Evolutionary conservation across 2,113 vertebrate species (phyloP), one percentile per base, ranked within the genome.

Genomic region (Hippocampus guttulatus): DNA sequence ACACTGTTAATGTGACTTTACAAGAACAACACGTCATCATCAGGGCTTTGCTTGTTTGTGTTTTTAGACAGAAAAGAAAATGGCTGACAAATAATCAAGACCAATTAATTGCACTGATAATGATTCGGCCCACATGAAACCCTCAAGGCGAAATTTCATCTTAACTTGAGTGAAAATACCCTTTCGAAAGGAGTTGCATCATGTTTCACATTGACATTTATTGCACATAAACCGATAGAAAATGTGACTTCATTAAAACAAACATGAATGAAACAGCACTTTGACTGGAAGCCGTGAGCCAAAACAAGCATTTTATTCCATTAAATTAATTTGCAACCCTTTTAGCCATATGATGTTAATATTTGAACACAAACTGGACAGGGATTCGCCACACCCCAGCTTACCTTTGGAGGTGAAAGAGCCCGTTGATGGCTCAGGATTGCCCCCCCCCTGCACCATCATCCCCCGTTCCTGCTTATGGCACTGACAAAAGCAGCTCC

Each of bases 371-470:
- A 33, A 63, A 78, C 68, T 77, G 77, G 76, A 84, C 84, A 77
- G 68, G 11, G 25, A 73, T 76, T 77, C 72, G 72, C 73, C 84
- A 79, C 85, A 82, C 83, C 81, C 81, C 79, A 62, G 47, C 15
- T 27, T 74, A 78, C 58, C 67, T 41, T 85, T 81, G 73, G 79
- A 89, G 79, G 75, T 90, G 88, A 92, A 92, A 87, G 85, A 88
- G 79, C 83, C 85, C 85, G 83, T 92, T 93, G 73, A 89, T 90
- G 3, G 20, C 27, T 52, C 41, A 9, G 21, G 11, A 40, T 5
- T 12, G 5, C 5, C 41, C 63, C 41, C 41, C 12, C 30, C 2
- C 5, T 16, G 2, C 58, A 60, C 58, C 14, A 45, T 49, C 70
- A 54, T 64, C 63, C 23, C 23, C 62, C 15, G 63, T 78, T 75